Base-by-base conservation (phyloP, 2,113 vertebrate genomes). In the Candoia aspera region DNA sequence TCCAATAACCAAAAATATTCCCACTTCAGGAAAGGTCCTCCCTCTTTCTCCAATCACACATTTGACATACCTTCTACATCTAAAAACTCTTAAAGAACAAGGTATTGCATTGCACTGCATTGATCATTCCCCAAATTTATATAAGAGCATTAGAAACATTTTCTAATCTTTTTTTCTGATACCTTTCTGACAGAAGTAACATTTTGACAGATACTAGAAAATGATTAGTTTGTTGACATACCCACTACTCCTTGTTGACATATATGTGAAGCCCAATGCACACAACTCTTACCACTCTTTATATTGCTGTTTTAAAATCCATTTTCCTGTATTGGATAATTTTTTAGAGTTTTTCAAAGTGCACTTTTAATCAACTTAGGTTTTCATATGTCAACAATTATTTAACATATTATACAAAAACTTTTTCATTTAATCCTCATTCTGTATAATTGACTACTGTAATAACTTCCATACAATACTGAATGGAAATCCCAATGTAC, bases 401-500 rank as follows among this genome's bases (percentile, higher is more conserved):
- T 79, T 79, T 79, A 37, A 79, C 17, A 79, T 73, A 37, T 37
- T 21, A 79, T 79, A 79, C 15, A 37, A 79, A 42, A 42, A 21
- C 9, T 79, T 9, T 79, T 79, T 79, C 17, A 79, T 79, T 79
- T 79, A 42, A 79, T 54, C 49, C 23, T 53, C 46, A 85, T 85
- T 54, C 26, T 85, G 53, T 54, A 54, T 85, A 15, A 53, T 12
- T 85, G 49, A 85, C 6, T 42, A 79, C 0, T 62, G 88, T 0
- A 90, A n/a, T 0, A 1, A 59, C 42, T 58, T 83, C 58, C 4
- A 79, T 33, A 53, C 19, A 37, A 89, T 29, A 85, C 26, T 59
- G 49, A 53, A 42, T 13, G 13, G 19, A 83, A 86, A n/a, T 83
- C 37, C 64, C 11, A 54, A 1, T 6, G 26, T 33, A 96, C 99